These are phyloP conservation scores for Hiodon alosoides DNA, from an alignment of 2,113 vertebrate species.

Conservation along the genomic window DNA sequence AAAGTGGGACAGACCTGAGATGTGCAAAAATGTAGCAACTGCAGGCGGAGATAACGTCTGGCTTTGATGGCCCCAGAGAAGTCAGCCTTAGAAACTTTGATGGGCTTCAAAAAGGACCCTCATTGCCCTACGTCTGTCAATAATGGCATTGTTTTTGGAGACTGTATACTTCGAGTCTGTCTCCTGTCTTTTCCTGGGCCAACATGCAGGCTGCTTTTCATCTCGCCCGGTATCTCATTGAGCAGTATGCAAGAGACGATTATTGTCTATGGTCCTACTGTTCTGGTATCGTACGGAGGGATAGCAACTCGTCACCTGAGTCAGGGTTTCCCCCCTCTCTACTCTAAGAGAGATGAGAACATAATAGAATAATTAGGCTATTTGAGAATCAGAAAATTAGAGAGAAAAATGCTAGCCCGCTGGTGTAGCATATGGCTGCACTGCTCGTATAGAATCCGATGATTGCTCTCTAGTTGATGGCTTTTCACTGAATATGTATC, in stretches of 20 bases:
- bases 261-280: not conserved
- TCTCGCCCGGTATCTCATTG: constrained; percentile 14
- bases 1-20: constrained; percentile 6
- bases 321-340: not conserved
- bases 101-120: constrained; percentile 18
- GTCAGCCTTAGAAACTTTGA: constrained; percentile 11
- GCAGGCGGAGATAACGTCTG: constrained; percentile 3
- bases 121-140: constrained; percentile 15
- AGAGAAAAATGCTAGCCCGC: no score
- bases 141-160: constrained; percentile 22
- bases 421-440: not conserved
- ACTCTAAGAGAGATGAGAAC: not conserved
- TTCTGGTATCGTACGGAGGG: not conserved
- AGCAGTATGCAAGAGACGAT: constrained; percentile 19
- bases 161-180: constrained; percentile 15
- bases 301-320: not conserved
- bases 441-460: not conserved
- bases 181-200: constrained; percentile 10
- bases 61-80: constrained; percentile 1
- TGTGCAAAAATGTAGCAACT: constrained; percentile 20
- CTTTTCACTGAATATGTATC: no score
- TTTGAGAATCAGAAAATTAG: no score
- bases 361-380: no score
- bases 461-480: no score
- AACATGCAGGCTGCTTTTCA: constrained; percentile 19